Percentiles rank a stretch among this genome's conserved stretches.
Conservation (phyloP, 1,140 invertebrate genomes). For the Eulimnadia texana region DNA sequence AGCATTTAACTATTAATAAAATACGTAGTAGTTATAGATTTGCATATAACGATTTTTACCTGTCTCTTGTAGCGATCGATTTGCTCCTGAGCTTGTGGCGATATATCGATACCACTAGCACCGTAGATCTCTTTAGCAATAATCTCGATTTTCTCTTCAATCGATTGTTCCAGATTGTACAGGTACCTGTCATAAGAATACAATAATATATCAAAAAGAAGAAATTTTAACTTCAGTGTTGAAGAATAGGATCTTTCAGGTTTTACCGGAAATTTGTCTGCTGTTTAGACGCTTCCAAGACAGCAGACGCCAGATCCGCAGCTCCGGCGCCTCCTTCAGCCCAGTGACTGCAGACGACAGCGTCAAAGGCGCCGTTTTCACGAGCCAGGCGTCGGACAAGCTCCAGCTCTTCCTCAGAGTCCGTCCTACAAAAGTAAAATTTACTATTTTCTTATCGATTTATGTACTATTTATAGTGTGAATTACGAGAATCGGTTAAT, state of each 20-base stretch:
- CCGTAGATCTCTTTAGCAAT: constrained; percentile 94
- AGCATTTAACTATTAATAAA: too few relatives aligned
- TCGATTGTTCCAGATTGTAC: constrained; percentile 60
- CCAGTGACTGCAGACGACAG: constrained; percentile 82
- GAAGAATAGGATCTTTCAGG: too few relatives aligned
- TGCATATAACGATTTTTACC: too few relatives aligned
- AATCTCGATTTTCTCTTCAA: constrained; percentile 75
- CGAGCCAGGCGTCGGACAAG: constrained; percentile 56
- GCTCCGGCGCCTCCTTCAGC: constrained; percentile 79
- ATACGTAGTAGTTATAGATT: too few relatives aligned
- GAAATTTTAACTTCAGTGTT: too few relatives aligned
- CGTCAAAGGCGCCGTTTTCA: constrained; percentile 65
- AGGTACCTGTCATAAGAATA: constrained; percentile 50
- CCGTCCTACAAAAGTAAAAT: constrained; percentile 49
- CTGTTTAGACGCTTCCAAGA: constrained; percentile 55
- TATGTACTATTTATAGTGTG: too few relatives aligned
- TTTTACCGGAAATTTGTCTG: constrained; percentile 39
- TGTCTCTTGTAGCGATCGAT: constrained; percentile 52
- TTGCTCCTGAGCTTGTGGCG: constrained; percentile 41
- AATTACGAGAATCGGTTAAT: constrained; percentile 75
- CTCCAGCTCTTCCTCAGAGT: constrained; percentile 70
- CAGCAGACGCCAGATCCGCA: constrained; percentile 64
- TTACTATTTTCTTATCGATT: too few relatives aligned
- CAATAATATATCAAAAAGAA: neutral
- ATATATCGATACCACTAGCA: constrained; percentile 67